Evolutionary conservation across 1,140 invertebrate species (phyloP).

Genomic region (Neodiprion lecontei): DNA sequence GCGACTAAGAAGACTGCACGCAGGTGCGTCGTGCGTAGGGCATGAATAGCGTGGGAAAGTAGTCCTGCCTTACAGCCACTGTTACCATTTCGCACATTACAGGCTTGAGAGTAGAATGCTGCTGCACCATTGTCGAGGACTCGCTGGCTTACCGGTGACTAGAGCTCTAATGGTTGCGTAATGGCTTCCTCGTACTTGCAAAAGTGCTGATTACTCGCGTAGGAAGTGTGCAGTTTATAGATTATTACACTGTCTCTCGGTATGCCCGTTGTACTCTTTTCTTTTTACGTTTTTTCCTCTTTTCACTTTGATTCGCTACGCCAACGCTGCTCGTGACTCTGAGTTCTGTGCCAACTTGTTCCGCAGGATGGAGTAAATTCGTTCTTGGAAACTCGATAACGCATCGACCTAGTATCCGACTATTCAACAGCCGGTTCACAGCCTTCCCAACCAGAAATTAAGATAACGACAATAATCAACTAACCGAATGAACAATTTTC

Average conservation of each 20-base stretch:
- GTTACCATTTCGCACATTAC: conserved; percentile 2
- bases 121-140: background rate
- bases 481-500: too few species aligned
- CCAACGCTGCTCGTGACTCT: background rate
- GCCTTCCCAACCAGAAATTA: too few species aligned
- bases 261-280: too few species aligned
- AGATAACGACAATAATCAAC: too few species aligned
- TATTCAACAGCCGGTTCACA: too few species aligned
- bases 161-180: background rate
- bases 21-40: background rate
- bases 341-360: background rate
- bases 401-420: background rate
- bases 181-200: background rate
- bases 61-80: background rate
- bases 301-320: too few species aligned
- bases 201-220: conserved; percentile 7
- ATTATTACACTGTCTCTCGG: too few species aligned
- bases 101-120: background rate
- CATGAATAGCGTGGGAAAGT: background rate
- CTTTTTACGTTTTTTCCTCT: too few species aligned
- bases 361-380: background rate
- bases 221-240: background rate
- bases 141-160: too few species aligned
- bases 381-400: conserved; percentile 2
- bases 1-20: too few species aligned